These are phyloP conservation scores for Andinoacara biseriatus DNA, from an alignment of 2,113 vertebrate species.

Conservation along the genomic window DNA sequence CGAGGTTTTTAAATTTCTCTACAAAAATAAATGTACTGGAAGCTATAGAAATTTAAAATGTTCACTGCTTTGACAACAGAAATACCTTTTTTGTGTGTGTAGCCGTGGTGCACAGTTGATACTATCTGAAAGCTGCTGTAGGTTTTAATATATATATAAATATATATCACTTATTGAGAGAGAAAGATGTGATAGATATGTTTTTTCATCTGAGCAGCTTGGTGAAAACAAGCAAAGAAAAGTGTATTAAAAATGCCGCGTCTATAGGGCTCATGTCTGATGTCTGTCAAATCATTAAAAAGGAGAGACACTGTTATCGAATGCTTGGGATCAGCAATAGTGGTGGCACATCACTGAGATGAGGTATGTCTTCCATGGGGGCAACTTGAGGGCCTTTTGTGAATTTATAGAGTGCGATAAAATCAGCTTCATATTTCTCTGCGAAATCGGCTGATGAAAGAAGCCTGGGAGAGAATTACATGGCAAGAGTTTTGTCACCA, in stretches of 20 bases:
- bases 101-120: too few relatives aligned
- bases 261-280: conserved; percentile 82
- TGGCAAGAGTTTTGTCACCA: conserved; percentile 79
- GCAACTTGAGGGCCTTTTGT: conserved; percentile 81
- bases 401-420: conserved; percentile 84
- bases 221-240: conserved; percentile 85
- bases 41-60: conserved; percentile 3
- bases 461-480: conserved; percentile 78
- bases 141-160: conserved; percentile 75
- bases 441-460: conserved; percentile 82
- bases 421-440: conserved; percentile 83
- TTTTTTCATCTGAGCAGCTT: conserved; percentile 78
- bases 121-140: conserved; percentile 49
- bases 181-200: conserved; percentile 77
- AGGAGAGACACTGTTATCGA: conserved; percentile 84
- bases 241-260: conserved; percentile 77
- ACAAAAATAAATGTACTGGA: neutral
- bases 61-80: conserved; percentile 6
- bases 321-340: conserved; percentile 84
- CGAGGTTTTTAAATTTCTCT: neutral
- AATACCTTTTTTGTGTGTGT: conserved; percentile 29
- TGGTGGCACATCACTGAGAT: conserved; percentile 75
- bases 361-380: conserved; percentile 80
- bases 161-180: conserved; percentile 70
- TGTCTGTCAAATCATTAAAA: conserved; percentile 87